These are phyloP conservation scores for Isurus oxyrinchus DNA, from an alignment of 2,113 vertebrate genomes.

Conservation along the genomic window DNA sequence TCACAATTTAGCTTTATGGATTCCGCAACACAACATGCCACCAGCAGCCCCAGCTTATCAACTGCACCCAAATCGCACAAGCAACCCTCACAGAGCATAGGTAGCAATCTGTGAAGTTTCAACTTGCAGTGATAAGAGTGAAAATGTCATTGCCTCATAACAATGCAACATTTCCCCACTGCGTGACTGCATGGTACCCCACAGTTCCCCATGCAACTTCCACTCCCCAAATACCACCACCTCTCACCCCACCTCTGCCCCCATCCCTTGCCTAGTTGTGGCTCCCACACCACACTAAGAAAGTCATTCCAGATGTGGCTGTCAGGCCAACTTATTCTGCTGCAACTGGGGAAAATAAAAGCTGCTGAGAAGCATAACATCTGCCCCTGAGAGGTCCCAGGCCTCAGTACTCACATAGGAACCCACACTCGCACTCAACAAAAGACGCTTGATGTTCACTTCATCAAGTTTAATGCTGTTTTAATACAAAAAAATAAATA, in stretches of 20 bases:
- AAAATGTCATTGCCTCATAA: neutral
- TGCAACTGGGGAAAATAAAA: neutral
- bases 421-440: neutral
- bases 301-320: neutral
- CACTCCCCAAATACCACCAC: neutral
- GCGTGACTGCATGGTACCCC: neutral
- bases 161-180: neutral
- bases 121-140: neutral
- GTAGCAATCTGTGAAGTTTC: neutral
- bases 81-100: neutral
- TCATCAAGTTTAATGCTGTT: slow-evolving; percentile 34
- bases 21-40: neutral
- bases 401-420: neutral
- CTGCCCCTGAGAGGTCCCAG: neutral
- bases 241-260: neutral
- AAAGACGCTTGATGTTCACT: neutral
- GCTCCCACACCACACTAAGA: neutral
- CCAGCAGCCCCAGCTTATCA: neutral
- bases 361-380: no score
- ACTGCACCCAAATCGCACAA: neutral
- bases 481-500: slow-evolving; percentile 34
- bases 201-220: neutral
- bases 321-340: neutral
- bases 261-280: neutral
- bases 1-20: neutral